Evolutionary conservation across 2,797 vertebrate species (phyloP), one percentile per base, ranked within the genome.

Genomic region (Diplodus puntazzo): DNA sequence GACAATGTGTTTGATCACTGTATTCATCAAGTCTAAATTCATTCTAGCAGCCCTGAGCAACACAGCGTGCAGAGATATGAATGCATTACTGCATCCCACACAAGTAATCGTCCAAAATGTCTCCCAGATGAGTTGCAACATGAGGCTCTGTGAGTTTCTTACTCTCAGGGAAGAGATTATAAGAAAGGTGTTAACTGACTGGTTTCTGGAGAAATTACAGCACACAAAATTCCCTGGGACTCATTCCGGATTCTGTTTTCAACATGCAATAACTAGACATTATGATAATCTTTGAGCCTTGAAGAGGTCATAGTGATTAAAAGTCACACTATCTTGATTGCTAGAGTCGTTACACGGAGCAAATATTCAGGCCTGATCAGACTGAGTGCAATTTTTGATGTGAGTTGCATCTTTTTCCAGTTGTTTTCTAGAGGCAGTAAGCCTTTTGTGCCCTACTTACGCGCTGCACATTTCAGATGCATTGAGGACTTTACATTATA

Each of bases 21-120:
- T 42, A 71, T 81, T 82, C 75, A 76, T 91, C 89, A 78, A 70
- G 65, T 75, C 55, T 85, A 80, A 82, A 76, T 77, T 83, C 48
- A 61, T 69, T 68, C 55, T 30, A 13, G 39, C 54, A 48, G 70
- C 82, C 69, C 66, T 53, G 23, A 82, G 72, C 81, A 71, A 45
- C 57, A 39, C 48, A 12, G 62, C 34, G 30, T 50, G 77, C 52
- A 0, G 58, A 80, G 69, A 73, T 67, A 62, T 81, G 87, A 90
- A 85, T 86, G 79, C 65, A 83, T 88, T 82, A 81, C 71, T 45
- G 34, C 73, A 68, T 83, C 82, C 80, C 83, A 86, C 83, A 72
- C 88, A 77, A 81, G 79, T 72, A 80, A 87, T 84, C 27, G 66
- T 69, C 75, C 62, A 25, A 77, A 87, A 85, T 77, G 70, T 74